A percentile compares a stretch with the other conserved stretches of the same genome.
phyloP scores from a whole-genome alignment of 2,888 invertebrate genomes.

The Sarcophaga caerulescens region DNA sequence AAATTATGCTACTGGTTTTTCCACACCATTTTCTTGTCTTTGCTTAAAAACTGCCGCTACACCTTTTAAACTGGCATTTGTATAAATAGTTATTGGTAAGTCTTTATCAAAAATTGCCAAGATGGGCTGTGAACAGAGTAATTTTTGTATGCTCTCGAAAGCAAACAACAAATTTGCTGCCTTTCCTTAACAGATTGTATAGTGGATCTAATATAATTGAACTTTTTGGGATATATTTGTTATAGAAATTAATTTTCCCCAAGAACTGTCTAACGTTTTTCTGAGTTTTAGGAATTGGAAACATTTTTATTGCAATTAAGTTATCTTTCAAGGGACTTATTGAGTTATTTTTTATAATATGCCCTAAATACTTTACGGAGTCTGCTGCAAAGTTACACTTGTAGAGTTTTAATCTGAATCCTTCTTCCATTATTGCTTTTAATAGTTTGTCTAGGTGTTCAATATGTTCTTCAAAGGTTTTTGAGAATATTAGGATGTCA shows the following conservation, averaged over 20 bases:
- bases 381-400: too few relatives aligned
- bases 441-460: too few relatives aligned
- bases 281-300: conserved; percentile 60
- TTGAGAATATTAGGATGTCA: too few relatives aligned
- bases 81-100: conserved; percentile 64
- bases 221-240: conserved; percentile 63
- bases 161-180: conserved; percentile 59
- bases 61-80: conserved; percentile 65
- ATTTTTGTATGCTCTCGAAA: conserved; percentile 61
- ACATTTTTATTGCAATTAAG: conserved; percentile 59
- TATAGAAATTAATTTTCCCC: conserved; percentile 65
- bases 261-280: conserved; percentile 62
- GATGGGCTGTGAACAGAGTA: conserved; percentile 54
- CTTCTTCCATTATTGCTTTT: too few relatives aligned
- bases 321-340: conserved; percentile 53
- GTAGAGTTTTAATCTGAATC: too few relatives aligned
- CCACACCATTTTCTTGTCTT: conserved; percentile 53
- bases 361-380: too few relatives aligned
- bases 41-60: conserved; percentile 65
- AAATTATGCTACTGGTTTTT: too few relatives aligned
- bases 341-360: neutral
- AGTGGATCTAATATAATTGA: conserved; percentile 64
- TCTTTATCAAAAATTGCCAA: conserved; percentile 66
- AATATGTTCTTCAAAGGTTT: too few relatives aligned
- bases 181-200: conserved; percentile 62